Evolutionary conservation across 2,113 vertebrate genomes (phyloP).

Genomic region (Sapajus apella): DNA sequence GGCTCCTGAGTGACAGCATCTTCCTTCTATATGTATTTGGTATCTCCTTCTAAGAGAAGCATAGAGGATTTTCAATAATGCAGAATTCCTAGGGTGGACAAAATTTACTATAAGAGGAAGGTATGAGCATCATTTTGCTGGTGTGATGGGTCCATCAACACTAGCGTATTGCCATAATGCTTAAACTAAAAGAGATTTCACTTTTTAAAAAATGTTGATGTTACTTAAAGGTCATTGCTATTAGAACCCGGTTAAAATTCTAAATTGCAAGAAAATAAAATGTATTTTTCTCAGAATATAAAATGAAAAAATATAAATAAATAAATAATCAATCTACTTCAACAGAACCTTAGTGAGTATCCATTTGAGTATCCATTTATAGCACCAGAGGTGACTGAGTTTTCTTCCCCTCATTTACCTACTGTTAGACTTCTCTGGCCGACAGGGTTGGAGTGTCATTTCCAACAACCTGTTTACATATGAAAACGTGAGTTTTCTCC

Average conservation of each 20-base stretch:
- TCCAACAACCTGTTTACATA: background rate
- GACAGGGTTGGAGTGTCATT: background rate
- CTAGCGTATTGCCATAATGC: background rate
- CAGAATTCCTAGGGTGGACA: background rate
- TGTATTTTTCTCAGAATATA: background rate
- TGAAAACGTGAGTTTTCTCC: background rate
- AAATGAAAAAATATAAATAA: background rate
- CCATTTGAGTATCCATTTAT: background rate
- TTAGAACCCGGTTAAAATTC: background rate
- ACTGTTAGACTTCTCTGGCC: background rate
- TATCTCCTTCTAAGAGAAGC: background rate
- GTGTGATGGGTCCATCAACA: slow-evolving; percentile 37
- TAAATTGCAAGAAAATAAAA: background rate
- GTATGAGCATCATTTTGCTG: background rate
- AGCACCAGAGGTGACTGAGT: background rate
- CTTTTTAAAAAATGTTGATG: background rate
- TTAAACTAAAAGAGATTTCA: slow-evolving; percentile 14
- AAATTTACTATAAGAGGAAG: slow-evolving; percentile 7
- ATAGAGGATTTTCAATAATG: background rate
- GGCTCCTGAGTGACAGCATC: too few relatives aligned
- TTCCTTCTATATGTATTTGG: background rate
- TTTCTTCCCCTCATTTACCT: background rate
- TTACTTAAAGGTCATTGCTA: background rate
- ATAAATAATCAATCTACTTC: background rate
- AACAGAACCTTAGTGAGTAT: background rate